phyloP scores from a whole-genome alignment of 2,113 vertebrate species.

The Ceyx margarethae region DNA sequence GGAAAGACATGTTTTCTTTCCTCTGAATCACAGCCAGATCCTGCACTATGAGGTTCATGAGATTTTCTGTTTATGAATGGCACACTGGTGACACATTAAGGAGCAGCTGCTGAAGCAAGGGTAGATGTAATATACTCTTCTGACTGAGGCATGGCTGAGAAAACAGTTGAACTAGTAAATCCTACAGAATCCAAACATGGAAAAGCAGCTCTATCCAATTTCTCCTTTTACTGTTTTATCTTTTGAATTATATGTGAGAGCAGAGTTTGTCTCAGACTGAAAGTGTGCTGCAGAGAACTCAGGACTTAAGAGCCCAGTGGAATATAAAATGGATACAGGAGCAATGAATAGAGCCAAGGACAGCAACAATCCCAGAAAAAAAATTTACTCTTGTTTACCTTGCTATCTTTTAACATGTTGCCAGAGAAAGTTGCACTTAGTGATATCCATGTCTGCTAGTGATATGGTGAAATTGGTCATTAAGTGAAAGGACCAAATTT shows the following conservation, averaged over 20 bases:
- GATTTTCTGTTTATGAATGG: conserved; percentile 39
- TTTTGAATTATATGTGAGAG: conserved; percentile 19
- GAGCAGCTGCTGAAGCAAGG: conserved; percentile 28
- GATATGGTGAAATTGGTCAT: not conserved
- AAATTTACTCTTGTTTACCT: not conserved
- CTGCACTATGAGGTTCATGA: not conserved
- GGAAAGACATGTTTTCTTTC: not conserved
- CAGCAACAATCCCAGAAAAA: not conserved
- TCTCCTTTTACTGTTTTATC: conserved; percentile 36
- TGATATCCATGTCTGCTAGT: not conserved
- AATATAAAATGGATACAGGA: not conserved
- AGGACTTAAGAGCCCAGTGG: not conserved
- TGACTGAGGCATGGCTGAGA: conserved; percentile 11
- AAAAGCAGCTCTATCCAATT: conserved; percentile 24
- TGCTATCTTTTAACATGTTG: not conserved
- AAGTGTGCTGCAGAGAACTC: not conserved
- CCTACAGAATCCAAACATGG: conserved; percentile 13
- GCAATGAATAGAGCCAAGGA: not conserved
- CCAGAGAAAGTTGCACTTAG: not conserved
- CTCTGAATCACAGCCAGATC: not conserved
- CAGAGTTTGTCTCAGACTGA: not conserved
- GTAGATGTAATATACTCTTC: conserved; percentile 30
- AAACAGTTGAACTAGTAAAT: not conserved
- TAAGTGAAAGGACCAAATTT: not conserved
- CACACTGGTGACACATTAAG: conserved; percentile 15